phyloP scores from a whole-genome alignment of 2,888 invertebrate genomes.

The Odiellus spinosus region DNA sequence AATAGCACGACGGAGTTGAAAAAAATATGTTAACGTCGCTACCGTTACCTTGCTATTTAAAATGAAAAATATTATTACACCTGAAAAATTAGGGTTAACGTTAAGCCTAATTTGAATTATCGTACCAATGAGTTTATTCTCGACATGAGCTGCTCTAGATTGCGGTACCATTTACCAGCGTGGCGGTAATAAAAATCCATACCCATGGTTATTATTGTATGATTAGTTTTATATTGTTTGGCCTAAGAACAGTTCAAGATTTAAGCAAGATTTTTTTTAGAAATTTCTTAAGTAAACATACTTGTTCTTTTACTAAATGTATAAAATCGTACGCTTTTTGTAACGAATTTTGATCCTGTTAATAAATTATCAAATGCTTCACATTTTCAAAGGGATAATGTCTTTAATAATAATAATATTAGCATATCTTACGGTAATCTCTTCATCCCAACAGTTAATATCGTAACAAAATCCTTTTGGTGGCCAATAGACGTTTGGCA shows the following conservation, averaged over 20 bases:
- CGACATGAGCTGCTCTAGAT: conserved; percentile 71
- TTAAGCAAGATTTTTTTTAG: background rate
- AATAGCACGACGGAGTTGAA: conserved; percentile 39
- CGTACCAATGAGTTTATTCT: conserved; percentile 37
- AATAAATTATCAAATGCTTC: no score
- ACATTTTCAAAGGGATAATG: background rate
- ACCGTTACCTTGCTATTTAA: conserved; percentile 4
- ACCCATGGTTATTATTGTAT: conserved; percentile 72
- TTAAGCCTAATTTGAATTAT: background rate
- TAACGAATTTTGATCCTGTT: conserved; percentile 12
- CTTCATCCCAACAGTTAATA: conserved; percentile 61
- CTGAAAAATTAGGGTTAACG: no score
- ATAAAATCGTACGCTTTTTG: conserved; percentile 13
- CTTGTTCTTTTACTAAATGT: conserved; percentile 11
- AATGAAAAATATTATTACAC: no score
- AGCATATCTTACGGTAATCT: conserved; percentile 39
- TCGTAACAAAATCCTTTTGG: conserved; percentile 85
- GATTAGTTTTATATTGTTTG: conserved; percentile 45
- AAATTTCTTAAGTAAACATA: conserved; percentile 3
- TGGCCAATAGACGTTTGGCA: conserved; percentile 65
- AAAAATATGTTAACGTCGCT: conserved; percentile 43
- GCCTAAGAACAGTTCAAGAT: conserved; percentile 21
- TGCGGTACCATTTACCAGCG: conserved; percentile 61
- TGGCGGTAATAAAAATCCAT: conserved; percentile 76
- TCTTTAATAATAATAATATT: background rate